A percentile compares a stretch with the other conserved stretches of the same genome.
Conservation (phyloP, 2,888 invertebrate genomes). For the Pheosia gnoma region DNA sequence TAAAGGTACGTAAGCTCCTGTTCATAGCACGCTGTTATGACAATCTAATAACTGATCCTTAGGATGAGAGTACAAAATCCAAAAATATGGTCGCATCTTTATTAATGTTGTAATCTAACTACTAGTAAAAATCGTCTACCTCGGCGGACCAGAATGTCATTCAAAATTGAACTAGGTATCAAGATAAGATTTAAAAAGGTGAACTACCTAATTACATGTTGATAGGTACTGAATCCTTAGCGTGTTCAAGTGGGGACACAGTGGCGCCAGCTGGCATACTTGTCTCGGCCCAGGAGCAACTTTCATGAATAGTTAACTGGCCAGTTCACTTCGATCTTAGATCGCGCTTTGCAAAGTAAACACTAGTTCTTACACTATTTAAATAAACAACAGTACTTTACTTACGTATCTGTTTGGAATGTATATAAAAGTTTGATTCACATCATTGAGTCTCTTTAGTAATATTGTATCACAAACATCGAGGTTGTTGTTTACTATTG, state of each 20-base stretch:
- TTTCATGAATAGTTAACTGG: slow-evolving; percentile 79
- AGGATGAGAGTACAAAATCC: too few relatives aligned
- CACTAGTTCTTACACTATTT: slow-evolving; percentile 46
- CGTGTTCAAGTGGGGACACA: slow-evolving; percentile 19
- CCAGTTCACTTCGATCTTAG: slow-evolving; percentile 63
- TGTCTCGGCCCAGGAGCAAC: slow-evolving; percentile 68
- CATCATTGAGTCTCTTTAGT: slow-evolving; percentile 17
- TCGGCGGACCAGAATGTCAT: too few relatives aligned
- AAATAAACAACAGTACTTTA: slow-evolving; percentile 38
- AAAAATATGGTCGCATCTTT: too few relatives aligned
- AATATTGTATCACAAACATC: slow-evolving; percentile 5
- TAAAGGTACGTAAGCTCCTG: too few relatives aligned
- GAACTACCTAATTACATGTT: not conserved
- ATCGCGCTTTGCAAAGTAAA: slow-evolving; percentile 54
- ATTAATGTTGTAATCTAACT: too few relatives aligned
- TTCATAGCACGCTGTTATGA: too few relatives aligned
- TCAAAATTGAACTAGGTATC: too few relatives aligned
- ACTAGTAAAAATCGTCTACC: too few relatives aligned
- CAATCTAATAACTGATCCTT: too few relatives aligned
- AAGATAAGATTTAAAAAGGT: too few relatives aligned
- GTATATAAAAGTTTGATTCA: slow-evolving; percentile 45
- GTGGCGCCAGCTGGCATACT: slow-evolving; percentile 78
- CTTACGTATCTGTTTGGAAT: slow-evolving; percentile 39
- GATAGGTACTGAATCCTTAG: slow-evolving; percentile 17
- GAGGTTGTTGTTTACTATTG: not conserved